Evolutionary conservation across 2,797 vertebrate genomes (phyloP), one percentile per base, ranked within the genome.

Genomic region (Pipistrellus kuhlii): DNA sequence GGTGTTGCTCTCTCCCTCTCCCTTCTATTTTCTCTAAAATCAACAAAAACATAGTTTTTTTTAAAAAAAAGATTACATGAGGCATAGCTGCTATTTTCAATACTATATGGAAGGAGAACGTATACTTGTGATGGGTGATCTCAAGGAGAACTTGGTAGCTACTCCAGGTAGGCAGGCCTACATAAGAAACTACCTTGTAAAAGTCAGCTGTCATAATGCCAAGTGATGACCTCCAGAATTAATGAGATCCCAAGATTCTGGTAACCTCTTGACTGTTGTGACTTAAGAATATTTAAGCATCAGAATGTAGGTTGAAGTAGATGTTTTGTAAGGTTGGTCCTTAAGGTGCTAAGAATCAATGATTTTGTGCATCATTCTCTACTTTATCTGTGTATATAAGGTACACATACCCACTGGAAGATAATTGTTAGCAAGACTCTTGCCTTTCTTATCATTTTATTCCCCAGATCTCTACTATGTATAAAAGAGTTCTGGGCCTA

Each of bases 391-490:
- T 75, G 18, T 64, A 57, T 71, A 51, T 92, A 51, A 89, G 18
- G 6, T 8, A 41, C 44, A 25, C 8, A 7, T 2, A 13, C 27
- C 13, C n/a, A 90, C 35, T 75, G 85, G 44, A 95, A 93, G 6
- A 15, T 83, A 89, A 73, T 21, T 92, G 55, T 68, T 48, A 92
- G 6, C 32, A 92, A 92, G 41, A 92, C 92, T 92, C 30, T 35
- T 81, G 18, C 6, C 44, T 94, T 97, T 82, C 62, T 85, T 73
- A 3, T 92, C 77, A 86, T 59, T 90, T 85, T 89, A 81, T 76
- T 72, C 11, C 32, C 15, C 73, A 85, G 23, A 90, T 72, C 41
- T 10, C 32, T 91, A 82, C 68, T 71, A 46, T 94, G 21, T 85
- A 90, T 80, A 81, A 57, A 35, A 92, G 6, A 86, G 55, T 78